Evolutionary conservation across 2,888 invertebrate genomes (phyloP), one percentile per base, ranked within the genome.

Genomic region (Cylindroiulus punctatus): DNA sequence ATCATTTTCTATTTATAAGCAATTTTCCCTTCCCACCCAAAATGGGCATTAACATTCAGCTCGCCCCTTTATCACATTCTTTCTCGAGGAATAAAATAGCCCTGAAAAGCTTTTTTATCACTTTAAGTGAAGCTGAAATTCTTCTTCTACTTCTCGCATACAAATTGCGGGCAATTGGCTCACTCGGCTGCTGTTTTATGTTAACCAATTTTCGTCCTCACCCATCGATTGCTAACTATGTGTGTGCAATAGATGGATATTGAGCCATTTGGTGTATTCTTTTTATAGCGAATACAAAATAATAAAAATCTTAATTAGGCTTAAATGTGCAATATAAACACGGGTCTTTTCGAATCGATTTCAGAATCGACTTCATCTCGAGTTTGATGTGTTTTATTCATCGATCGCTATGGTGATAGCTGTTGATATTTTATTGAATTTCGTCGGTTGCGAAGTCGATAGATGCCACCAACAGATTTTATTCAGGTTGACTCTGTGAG

Each of bases 1-100:
- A 76, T 76, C 76, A 76, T 76, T 76, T 76, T 76, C 26, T 30
- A 76, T 76, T 76, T 76, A 76, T 76, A 76, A 76, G 76, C 76
- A 76, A 76, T 76, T 76, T 76, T 76, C 76, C 10, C 17, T 76
- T 12, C 12, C 30, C 76, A 30, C 10, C 8, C 26, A 12, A 76
- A 76, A 30, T 76, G 76, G 76, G 76, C 76, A 76, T 76, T 76
- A 76, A 76, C 30, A 76, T 76, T 76, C 76, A 76, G 76, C 30
- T 76, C 76, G 22, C 30, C 30, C 76, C 76, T 30, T 22, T 30
- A 30, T 76, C 76, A 76, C 76, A 12, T 76, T 76, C 22, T 76
- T 76, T 76, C 30, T 12, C 22, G 7, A 30, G 26, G 22, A 65
- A 76, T 76, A 76, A 76, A 76, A 76, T 30, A 12, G 30, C 76